These are phyloP conservation scores for Rhyacichthys aspro DNA, from an alignment of 2,797 vertebrate genomes.

Conservation along the genomic window DNA sequence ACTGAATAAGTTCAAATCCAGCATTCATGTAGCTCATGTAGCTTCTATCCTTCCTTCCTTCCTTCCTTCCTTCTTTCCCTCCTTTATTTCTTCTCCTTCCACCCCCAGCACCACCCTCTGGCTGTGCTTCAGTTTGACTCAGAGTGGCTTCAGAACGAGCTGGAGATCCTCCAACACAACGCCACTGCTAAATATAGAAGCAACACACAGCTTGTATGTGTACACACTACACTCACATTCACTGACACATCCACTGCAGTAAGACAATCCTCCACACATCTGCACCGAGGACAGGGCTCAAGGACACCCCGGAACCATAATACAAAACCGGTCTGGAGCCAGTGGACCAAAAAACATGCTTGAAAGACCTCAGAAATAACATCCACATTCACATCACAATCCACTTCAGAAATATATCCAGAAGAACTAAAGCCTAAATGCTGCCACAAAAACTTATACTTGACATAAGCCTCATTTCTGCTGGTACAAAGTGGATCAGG, in stretches of 20 bases:
- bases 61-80: not conserved
- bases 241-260: not conserved
- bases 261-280: conserved; percentile 4
- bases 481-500: too few species aligned
- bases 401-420: too few species aligned
- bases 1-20: too few species aligned
- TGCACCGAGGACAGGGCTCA: conserved; percentile 5
- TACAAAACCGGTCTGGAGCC: not conserved
- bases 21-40: too few species aligned
- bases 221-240: conserved; percentile 6
- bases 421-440: too few species aligned
- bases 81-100: too few species aligned
- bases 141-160: not conserved
- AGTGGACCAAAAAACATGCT: not conserved
- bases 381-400: too few species aligned
- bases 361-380: too few species aligned
- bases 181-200: conserved; percentile 9
- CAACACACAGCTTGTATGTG: not conserved
- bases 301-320: not conserved
- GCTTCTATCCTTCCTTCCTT: not conserved
- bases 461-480: too few species aligned
- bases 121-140: conserved; percentile 8
- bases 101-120: conserved; percentile 4
- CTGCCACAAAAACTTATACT: too few species aligned
- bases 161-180: conserved; percentile 8